These are phyloP conservation scores for Neolamprologus ventralis DNA, from an alignment of 2,113 vertebrate genomes.

Conservation along the genomic window DNA sequence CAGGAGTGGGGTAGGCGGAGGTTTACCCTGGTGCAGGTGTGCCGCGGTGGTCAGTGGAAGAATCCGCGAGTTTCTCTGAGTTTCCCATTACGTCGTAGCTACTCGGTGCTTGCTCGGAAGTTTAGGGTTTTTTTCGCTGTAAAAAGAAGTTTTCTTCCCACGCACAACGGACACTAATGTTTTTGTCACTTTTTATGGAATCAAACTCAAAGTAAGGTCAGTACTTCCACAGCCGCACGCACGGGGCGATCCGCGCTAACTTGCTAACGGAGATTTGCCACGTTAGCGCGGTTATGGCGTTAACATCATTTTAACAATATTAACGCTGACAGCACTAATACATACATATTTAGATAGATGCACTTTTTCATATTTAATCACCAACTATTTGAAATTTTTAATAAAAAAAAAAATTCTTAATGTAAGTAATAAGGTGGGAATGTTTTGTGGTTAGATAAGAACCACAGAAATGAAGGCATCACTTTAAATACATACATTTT, in stretches of 20 bases:
- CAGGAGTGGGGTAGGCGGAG: too few species aligned
- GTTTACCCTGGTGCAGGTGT: too few species aligned
- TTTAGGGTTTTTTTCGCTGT: too few species aligned
- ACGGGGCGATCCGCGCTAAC: fast-evolving
- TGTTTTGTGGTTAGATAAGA: background rate
- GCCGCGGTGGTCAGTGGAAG: too few species aligned
- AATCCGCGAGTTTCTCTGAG: fast-evolving
- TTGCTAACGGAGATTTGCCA: background rate
- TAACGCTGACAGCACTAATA: background rate
- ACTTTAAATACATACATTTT: background rate
- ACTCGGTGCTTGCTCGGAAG: fast-evolving
- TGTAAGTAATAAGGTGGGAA: background rate
- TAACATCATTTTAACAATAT: background rate
- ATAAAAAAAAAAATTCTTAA: background rate
- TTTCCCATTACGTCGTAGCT: too few species aligned
- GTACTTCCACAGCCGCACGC: background rate
- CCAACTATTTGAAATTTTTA: background rate
- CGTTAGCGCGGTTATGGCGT: fast-evolving
- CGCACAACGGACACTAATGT: too few species aligned
- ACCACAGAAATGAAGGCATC: background rate
- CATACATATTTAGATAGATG: background rate
- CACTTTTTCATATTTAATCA: background rate
- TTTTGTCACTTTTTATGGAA: too few species aligned
- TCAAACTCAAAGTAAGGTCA: too few species aligned
- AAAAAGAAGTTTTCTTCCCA: too few species aligned